Evolutionary conservation across 2,113 vertebrate genomes (phyloP).

Genomic region (Mixornis gularis): DNA sequence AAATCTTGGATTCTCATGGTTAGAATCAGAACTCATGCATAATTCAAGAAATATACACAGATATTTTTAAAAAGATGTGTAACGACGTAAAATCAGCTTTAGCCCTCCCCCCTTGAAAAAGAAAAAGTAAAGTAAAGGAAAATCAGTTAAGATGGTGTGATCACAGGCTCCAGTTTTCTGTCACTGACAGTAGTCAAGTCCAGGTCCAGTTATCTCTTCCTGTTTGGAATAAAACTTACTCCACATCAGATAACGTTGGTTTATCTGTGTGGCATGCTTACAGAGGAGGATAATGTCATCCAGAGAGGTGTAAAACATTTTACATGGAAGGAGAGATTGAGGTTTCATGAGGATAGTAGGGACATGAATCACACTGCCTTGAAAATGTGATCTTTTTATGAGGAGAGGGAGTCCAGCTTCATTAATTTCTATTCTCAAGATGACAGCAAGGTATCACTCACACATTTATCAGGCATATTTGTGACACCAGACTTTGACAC

Average conservation of each 20-base stretch:
- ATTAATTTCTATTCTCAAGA: background rate
- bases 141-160: background rate
- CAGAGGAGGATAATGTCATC: background rate
- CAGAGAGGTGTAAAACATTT: background rate
- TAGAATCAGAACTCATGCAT: background rate
- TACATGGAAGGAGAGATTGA: background rate
- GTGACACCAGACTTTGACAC: background rate
- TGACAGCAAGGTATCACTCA: background rate
- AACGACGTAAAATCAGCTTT: background rate
- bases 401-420: background rate
- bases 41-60: background rate
- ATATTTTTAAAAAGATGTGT: background rate
- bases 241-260: rapidly evolving
- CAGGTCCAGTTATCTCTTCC: background rate
- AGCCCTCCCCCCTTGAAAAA: rapidly evolving
- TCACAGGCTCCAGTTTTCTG: background rate
- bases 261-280: background rate
- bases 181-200: background rate
- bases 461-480: background rate
- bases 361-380: background rate
- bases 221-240: background rate
- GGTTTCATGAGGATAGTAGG: background rate
- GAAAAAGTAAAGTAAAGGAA: background rate
- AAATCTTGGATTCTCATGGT: background rate
- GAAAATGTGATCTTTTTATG: background rate